These are phyloP conservation scores for Parnassius smintheus DNA, from an alignment of 2,888 invertebrate genomes.

Conservation along the genomic window DNA sequence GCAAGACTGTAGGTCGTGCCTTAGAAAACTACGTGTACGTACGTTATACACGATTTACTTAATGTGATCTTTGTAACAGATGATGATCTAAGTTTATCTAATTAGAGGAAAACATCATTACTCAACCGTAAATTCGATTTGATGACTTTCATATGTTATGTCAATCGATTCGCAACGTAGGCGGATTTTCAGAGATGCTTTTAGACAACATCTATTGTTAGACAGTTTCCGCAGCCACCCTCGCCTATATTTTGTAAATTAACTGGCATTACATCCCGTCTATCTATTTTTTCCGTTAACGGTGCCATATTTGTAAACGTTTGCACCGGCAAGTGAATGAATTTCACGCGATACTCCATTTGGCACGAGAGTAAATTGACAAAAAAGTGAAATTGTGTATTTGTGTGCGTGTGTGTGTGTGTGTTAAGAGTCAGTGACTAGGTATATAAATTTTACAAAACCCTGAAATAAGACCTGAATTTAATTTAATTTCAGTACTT, in stretches of 20 bases:
- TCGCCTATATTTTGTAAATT: constrained; percentile 76
- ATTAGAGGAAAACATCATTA: too few species aligned
- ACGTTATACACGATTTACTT: too few species aligned
- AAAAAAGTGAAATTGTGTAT: too few species aligned
- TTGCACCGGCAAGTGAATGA: constrained; percentile 68
- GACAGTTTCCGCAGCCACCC: constrained; percentile 58
- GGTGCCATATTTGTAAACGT: constrained; percentile 73
- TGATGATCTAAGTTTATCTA: too few species aligned
- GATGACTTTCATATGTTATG: neutral
- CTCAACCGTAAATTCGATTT: neutral
- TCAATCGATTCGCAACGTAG: neutral
- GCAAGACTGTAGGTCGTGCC: constrained; percentile 32
- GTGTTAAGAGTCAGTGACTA: too few species aligned
- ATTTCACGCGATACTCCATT: constrained; percentile 72
- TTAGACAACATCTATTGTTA: constrained; percentile 46
- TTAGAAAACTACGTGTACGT: neutral
- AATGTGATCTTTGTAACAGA: too few species aligned
- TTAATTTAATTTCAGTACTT: too few species aligned
- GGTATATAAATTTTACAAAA: too few species aligned
- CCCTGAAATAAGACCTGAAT: too few species aligned
- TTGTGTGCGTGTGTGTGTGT: too few species aligned
- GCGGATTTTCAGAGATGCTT: constrained; percentile 33
- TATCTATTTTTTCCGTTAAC: constrained; percentile 73
- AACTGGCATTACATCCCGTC: constrained; percentile 66
- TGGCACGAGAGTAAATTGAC: constrained; percentile 42